Evolutionary conservation across 2,888 invertebrate species (phyloP).

Genomic region (Xylota segnis): DNA sequence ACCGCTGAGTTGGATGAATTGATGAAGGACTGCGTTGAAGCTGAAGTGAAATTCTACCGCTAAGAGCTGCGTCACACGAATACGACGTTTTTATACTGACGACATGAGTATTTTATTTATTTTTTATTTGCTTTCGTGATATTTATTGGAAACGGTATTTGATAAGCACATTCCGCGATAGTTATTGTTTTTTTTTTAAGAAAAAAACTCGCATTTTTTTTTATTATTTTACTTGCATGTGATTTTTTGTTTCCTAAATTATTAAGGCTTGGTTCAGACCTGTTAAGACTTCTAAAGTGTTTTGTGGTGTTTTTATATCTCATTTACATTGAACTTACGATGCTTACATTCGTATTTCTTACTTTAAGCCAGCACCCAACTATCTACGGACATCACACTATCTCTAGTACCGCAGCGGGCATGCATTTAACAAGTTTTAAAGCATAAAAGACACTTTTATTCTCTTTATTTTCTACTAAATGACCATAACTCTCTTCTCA

Average conservation of each 20-base stretch:
- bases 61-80: constrained; percentile 79
- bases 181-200: constrained; percentile 24
- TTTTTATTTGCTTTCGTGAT: constrained; percentile 65
- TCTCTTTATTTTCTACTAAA: not conserved
- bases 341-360: not conserved
- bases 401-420: too few species aligned
- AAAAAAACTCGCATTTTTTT: constrained; percentile 40
- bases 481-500: not conserved
- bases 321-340: not conserved
- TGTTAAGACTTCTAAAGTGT: constrained; percentile 29
- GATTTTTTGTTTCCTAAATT: constrained; percentile 5
- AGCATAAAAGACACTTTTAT: too few species aligned
- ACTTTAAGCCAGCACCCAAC: not conserved
- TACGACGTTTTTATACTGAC: constrained; percentile 43
- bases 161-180: constrained; percentile 54
- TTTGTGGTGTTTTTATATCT: constrained; percentile 14
- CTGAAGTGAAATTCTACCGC: constrained; percentile 88
- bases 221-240: constrained; percentile 12
- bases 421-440: too few species aligned
- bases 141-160: constrained; percentile 53
- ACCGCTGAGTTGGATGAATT: constrained; percentile 87
- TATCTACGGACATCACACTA: too few species aligned
- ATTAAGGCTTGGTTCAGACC: not conserved
- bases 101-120: constrained; percentile 44
- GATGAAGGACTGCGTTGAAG: constrained; percentile 89